Evolutionary conservation across 2,797 vertebrate genomes (phyloP), one percentile per base, ranked within the genome.

Genomic region (Bufotes viridis): DNA sequence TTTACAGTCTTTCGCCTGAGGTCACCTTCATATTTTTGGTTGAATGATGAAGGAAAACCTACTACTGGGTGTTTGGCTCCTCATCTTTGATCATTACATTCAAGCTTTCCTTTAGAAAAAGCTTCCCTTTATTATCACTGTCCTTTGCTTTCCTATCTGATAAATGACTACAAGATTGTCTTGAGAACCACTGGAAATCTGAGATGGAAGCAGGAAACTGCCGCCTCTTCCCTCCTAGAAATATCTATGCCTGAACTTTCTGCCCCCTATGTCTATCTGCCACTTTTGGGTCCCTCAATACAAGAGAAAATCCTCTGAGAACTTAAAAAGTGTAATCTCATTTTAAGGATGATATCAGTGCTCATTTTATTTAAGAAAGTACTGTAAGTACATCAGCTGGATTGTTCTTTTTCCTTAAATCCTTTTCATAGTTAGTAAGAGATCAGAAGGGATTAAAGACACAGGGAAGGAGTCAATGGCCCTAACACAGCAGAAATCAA

Each of bases 341-440:
- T 82, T 82, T 89, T 82, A 22, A 57, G 79, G 60, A 67, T 78
- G 55, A 78, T 70, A 76, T 65, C 58, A 1, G 26, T 76, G 63
- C 49, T 78, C 69, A 51, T 49, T 85, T n/a, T 80, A 85, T 79
- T 85, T 24, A 26, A 85, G 58, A 81, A 81, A 61, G 70, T 70
- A n/a, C 18, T 22, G 34, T 83, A 78, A 82, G 75, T 34, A 86
- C 29, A 82, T 89, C 79, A 82, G 29, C 82, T 78, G 76, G 79
- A 85, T 81, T 85, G 84, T 70, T 86, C 78, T 81, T 75, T 85
- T 81, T 34, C 18, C 78, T 57, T 17, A 82, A 85, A 86, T 69
- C 83, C 78, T 65, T 89, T 84, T 88, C 26, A 81, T 81, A 82
- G 87, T 51, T 26, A 72, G 53, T 86, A 82, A 78, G 17, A 70